A percentile compares a stretch with the other conserved stretches of the same genome.
Conservation (phyloP, 2,888 invertebrate genomes). For the Pilophorus perplexus region DNA sequence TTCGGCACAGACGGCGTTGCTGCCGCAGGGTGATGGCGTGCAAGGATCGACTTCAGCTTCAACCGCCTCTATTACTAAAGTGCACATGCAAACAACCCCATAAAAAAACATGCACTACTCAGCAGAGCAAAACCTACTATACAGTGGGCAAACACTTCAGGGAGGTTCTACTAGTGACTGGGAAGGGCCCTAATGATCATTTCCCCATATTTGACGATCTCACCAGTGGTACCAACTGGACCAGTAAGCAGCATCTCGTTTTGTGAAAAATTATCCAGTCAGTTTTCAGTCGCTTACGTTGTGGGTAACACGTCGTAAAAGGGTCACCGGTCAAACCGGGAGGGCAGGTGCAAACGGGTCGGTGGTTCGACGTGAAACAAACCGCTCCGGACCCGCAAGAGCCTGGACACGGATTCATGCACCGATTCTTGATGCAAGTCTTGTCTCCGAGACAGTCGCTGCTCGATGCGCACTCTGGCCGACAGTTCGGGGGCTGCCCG, state of each 20-base stretch:
- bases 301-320: slow-evolving; percentile 56
- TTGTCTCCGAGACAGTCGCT: slow-evolving; percentile 74
- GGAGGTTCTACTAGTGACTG: no score
- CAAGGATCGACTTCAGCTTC: slow-evolving; percentile 57
- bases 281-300: slow-evolving; percentile 51
- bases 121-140: neutral
- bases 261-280: slow-evolving; percentile 5
- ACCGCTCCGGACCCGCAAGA: slow-evolving; percentile 70
- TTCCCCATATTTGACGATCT: no score
- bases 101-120: no score
- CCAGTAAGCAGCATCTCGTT: slow-evolving; percentile 43
- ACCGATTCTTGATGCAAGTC: slow-evolving; percentile 73
- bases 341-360: slow-evolving; percentile 60
- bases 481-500: slow-evolving; percentile 52
- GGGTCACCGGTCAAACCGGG: slow-evolving; percentile 60
- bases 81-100: no score
- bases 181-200: no score
- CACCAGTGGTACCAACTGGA: no score
- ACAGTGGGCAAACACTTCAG: neutral
- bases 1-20: slow-evolving; percentile 74
- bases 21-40: slow-evolving; percentile 74
- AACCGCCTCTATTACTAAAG: slow-evolving; percentile 49
- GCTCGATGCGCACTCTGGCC: slow-evolving; percentile 57
- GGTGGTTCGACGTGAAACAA: slow-evolving; percentile 62
- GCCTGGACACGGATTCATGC: slow-evolving; percentile 73